A percentile compares a stretch with the other conserved stretches of the same genome.
Evolutionary conservation across 2,888 invertebrate species (phyloP).

Genomic region (Mellilla xanthometata): DNA sequence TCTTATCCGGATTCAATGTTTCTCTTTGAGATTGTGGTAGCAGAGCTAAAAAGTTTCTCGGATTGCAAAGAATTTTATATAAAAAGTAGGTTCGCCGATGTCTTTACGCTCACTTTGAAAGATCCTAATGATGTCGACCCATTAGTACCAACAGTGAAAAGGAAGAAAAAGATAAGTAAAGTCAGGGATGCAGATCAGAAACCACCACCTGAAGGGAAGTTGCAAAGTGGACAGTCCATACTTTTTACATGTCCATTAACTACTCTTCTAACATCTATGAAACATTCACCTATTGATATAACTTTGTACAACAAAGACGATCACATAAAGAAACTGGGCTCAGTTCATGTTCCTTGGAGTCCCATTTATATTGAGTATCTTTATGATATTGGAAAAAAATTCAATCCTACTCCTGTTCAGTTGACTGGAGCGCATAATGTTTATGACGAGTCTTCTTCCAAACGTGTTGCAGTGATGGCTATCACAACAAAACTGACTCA

Average conservation of each 20-base stretch:
- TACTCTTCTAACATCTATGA: conserved; percentile 51
- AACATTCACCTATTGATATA: conserved; percentile 54
- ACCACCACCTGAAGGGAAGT: conserved; percentile 27
- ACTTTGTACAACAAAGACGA: conserved; percentile 47
- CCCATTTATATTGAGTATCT: conserved; percentile 49
- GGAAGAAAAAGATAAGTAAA: conserved; percentile 42
- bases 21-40: conserved; percentile 60
- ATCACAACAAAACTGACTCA: conserved; percentile 52
- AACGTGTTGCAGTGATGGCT: conserved; percentile 53
- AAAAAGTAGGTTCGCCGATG: conserved; percentile 53
- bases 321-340: conserved; percentile 46
- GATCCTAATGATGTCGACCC: conserved; percentile 40
- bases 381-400: conserved; percentile 32
- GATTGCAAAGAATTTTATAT: conserved; percentile 50
- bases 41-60: conserved; percentile 50
- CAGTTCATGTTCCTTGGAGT: conserved; percentile 56
- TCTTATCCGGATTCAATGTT: conserved; percentile 64
- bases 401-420: conserved; percentile 33
- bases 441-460: conserved; percentile 53
- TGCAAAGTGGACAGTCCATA: conserved; percentile 44
- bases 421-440: conserved; percentile 47
- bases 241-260: conserved; percentile 43
- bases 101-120: conserved; percentile 55
- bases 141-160: conserved; percentile 27
- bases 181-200: conserved; percentile 30